These are phyloP conservation scores for Isaurus tuberculatus DNA, from an alignment of 92 coral and sea anemone genomes.

Conservation along the genomic window DNA sequence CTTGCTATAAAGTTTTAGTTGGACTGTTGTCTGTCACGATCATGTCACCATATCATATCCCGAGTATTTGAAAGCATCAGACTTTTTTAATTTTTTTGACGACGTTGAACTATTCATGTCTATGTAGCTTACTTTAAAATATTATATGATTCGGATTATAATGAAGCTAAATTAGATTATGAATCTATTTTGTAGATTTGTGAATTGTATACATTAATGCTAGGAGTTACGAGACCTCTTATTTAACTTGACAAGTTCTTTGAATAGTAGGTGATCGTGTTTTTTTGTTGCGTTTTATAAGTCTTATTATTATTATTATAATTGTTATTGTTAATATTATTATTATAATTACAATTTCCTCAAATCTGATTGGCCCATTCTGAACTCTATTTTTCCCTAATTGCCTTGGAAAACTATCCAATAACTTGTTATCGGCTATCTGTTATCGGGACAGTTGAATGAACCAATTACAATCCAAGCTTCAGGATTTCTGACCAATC, in stretches of 20 bases:
- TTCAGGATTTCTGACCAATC: no score
- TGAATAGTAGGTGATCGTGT: not conserved
- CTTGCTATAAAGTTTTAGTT: not conserved
- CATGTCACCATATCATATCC: not conserved
- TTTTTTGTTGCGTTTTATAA: not conserved
- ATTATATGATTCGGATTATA: not conserved
- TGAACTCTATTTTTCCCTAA: no score
- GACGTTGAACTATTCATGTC: not conserved
- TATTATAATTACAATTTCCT: no score
- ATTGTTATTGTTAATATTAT: no score
- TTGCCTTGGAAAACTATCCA: no score
- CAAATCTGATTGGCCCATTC: no score
- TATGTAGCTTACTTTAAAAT: not conserved
- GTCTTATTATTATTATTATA: not conserved
- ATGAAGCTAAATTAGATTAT: slow-evolving; percentile 1
- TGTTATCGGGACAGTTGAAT: no score
- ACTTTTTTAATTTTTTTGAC: not conserved
- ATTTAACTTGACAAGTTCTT: slow-evolving; percentile 1
- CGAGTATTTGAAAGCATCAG: not conserved
- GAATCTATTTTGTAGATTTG: not conserved
- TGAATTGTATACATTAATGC: not conserved
- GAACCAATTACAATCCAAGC: no score
- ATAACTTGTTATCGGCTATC: no score
- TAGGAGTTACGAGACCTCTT: not conserved
- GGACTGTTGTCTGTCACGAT: not conserved